Base-by-base conservation (phyloP, 2,888 invertebrate genomes). In the Andrena bicolor region DNA sequence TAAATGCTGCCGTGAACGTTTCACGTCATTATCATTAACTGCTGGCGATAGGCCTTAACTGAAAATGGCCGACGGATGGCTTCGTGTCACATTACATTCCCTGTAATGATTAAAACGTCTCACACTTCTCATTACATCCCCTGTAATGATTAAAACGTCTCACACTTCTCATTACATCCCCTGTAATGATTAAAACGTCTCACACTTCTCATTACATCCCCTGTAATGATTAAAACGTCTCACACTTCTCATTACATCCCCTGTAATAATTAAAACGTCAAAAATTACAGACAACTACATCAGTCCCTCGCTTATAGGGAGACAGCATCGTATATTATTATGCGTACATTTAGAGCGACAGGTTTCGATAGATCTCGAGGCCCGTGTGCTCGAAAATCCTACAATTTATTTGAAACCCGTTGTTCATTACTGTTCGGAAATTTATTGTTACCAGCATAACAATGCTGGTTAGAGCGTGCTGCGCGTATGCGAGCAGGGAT, bases 1-100 rank as follows among this genome's bases (percentile, higher is more conserved):
- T 66, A 74, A 77, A 71, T 66, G 73, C 66, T 73, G 51, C 48
- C 35, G n/a, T 16, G 32, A 35, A 70, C 51, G 66, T 78, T 74
- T 68, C 56, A 74, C 51, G 71, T 48, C 35, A 63, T 81, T 81
- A 70, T 70, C 81, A 73, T 82, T 83, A 82, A 77, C 66, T 74
- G 74, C 70, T 48, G 69, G 28, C 26, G 51, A 81, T 72, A 74
- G 77, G n/a, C 26, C 61, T 58, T 71, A 32, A 77, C 71, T 74
- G 82, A 66, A 70, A 72, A 69, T 61, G 53, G 72, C 49, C 48
- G 69, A 56, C 61, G 28, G 65, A 41, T 35, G 63, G 53, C 35
- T 49, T 16, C n/a, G 51, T 23, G 5, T 10, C 8, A 7, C 0
- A 10, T 32, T 5, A 26, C 13, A 20, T 13, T 3, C 53, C 23